Evolutionary conservation across 2,797 vertebrate species (phyloP), one percentile per base, ranked within the genome.

Genomic region (Echeneis naucrates): DNA sequence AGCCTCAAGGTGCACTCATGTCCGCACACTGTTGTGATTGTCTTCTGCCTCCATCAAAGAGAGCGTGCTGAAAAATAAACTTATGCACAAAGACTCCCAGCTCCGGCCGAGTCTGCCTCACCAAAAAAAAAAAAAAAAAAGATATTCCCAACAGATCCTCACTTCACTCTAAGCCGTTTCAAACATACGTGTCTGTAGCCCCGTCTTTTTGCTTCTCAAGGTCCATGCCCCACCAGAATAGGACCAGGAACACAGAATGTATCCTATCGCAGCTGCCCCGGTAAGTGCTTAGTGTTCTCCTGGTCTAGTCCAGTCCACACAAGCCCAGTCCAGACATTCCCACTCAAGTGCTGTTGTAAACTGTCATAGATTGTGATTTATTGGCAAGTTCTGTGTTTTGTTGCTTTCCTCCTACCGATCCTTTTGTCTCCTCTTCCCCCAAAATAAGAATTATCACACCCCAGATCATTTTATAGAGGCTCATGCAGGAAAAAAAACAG

Each of bases 161-260:
- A 70, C 45, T 74, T 88, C 62, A 85, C 69, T 80, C 58, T 62
- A 47, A 78, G 74, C 71, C 66, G 55, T 90, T 85, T 85, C 72
- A 85, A 90, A 85, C 68, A 81, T 89, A 78, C 87, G 87, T 88
- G 82, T 92, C 85, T 92, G 90, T 91, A 92, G 92, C 87, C 68
- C 87, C 88, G 21, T 92, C 78, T 94, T 85, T 94, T 91, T 94
- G 92, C 92, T 92, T 89, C 90, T 93, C 83, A 92, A 94, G 93
- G 92, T 93, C 93, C 92, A 90, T 94, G 92, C 76, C 90, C 91
- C 80, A 85, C 84, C 90, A 93, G 90, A 92, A 83, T 91, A 92
- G 93, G 91, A 93, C 77, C 90, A 90, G 90, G 92, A 92, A 88
- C 87, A 89, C 91, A 92, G 91, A 93, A 92, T 90, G 87, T 94